Evolutionary conservation across 2,113 vertebrate genomes (phyloP).

Genomic region (Ornithorhynchus anatinus): DNA sequence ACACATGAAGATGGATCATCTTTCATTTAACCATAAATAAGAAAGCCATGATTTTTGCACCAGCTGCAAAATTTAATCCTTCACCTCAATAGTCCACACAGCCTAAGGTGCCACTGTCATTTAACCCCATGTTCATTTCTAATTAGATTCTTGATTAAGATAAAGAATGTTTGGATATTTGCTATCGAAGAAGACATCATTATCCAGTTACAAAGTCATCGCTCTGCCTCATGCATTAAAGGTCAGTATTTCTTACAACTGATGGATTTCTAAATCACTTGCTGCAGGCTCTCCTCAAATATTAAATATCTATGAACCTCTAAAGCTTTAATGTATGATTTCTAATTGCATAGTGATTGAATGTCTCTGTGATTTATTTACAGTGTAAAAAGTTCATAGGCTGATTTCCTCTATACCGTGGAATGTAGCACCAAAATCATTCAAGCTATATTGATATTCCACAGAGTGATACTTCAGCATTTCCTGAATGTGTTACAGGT

Average conservation of each 20-base stretch:
- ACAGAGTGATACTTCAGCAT: not conserved
- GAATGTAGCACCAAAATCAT: not conserved
- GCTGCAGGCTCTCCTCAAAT: not conserved
- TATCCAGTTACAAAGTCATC: not conserved
- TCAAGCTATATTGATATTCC: not conserved
- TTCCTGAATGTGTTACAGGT: not conserved
- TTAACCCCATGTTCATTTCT: not conserved
- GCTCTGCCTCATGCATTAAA: not conserved
- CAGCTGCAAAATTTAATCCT: no score
- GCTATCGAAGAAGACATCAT: not conserved
- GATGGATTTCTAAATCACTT: rapidly evolving
- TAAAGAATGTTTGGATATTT: not conserved
- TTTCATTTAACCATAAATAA: not conserved
- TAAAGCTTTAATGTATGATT: rapidly evolving
- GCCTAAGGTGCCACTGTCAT: not conserved
- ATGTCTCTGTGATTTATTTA: not conserved
- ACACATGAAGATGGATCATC: not conserved
- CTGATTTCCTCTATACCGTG: not conserved
- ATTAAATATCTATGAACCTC: not conserved
- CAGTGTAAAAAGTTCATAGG: not conserved
- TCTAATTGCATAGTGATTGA: not conserved
- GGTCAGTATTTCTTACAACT: not conserved
- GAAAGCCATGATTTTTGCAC: rapidly evolving
- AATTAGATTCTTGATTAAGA: slow-evolving; percentile 12
- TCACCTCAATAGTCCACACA: rapidly evolving